A percentile compares a stretch with the other conserved stretches of the same genome.
Evolutionary conservation across 2,797 vertebrate species (phyloP).

Genomic region (Muscicapa striata): DNA sequence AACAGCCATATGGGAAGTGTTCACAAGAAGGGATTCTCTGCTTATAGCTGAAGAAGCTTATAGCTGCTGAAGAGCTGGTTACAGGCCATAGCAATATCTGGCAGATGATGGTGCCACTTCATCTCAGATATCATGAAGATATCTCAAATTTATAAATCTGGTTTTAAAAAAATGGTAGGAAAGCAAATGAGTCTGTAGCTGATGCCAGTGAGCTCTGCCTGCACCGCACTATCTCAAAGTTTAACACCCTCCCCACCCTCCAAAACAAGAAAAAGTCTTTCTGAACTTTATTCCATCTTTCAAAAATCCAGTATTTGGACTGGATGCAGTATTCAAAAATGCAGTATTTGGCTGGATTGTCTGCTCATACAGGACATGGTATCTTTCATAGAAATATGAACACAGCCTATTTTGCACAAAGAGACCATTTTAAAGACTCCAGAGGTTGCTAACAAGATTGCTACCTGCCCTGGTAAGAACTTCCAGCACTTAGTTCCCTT

Average conservation of each 20-base stretch:
- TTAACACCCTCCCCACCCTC: background rate
- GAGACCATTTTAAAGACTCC: background rate
- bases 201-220: background rate
- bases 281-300: background rate
- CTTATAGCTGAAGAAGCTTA: background rate
- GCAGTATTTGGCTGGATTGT: background rate
- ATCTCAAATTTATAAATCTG: background rate
- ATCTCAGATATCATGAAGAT: background rate
- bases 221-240: background rate
- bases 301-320: background rate
- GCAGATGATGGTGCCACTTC: rapidly evolving
- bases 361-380: background rate
- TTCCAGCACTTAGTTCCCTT: background rate
- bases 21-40: background rate
- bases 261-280: background rate
- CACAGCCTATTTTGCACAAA: background rate
- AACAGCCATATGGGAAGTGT: background rate
- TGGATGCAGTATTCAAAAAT: too few relatives aligned
- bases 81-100: background rate
- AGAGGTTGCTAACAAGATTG: background rate
- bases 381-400: background rate
- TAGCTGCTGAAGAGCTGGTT: background rate
- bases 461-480: background rate
- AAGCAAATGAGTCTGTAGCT: background rate
- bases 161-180: background rate